Percentiles rank a stretch among this genome's conserved stretches.
phyloP scores from a whole-genome alignment of 2,113 vertebrate species.

The Cathartes aura region DNA sequence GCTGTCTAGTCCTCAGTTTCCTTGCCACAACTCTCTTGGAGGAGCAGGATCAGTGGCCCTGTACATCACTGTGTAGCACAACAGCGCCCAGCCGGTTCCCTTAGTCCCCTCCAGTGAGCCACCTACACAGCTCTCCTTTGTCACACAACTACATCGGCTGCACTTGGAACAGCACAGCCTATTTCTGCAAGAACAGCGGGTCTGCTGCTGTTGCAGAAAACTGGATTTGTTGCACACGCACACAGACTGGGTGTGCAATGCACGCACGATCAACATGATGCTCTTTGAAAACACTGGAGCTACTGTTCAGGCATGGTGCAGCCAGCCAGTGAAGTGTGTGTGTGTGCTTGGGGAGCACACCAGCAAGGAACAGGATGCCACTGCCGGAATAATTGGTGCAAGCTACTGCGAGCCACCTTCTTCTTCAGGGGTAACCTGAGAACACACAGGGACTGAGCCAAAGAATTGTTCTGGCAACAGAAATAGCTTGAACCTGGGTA shows the following conservation, averaged over 20 bases:
- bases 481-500: not conserved
- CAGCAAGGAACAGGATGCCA: not conserved
- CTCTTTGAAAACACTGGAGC: not conserved
- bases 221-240: not conserved
- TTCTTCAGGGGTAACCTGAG: not conserved
- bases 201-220: not conserved
- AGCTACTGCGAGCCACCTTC: not conserved
- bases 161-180: not conserved
- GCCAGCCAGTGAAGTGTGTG: accelerated
- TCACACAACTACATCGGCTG: not conserved
- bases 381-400: not conserved
- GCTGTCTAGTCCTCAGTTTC: not conserved
- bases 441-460: not conserved
- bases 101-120: not conserved
- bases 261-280: accelerated
- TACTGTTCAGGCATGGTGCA: not conserved
- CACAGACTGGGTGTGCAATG: not conserved
- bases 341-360: accelerated
- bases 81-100: not conserved
- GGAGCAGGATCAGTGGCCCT: accelerated
- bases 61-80: not conserved
- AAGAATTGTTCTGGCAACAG: not conserved
- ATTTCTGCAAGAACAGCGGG: not conserved
- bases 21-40: not conserved
- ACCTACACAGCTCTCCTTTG: not conserved